Percentiles rank a stretch among this genome's conserved stretches.
Conservation (phyloP, 2,797 vertebrate species). For the Acestrorhynchus altus region DNA sequence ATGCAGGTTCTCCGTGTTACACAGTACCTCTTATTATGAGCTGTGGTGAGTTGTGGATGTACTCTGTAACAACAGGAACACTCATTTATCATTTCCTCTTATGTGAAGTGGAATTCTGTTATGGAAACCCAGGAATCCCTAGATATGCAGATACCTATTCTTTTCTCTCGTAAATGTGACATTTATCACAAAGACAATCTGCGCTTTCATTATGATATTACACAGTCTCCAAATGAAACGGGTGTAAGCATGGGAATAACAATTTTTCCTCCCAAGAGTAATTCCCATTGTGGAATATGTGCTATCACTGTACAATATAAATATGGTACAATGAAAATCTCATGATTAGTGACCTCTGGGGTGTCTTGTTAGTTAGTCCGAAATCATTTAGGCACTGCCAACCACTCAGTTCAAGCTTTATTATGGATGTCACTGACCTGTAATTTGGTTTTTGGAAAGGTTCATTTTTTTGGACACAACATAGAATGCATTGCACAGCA, state of each 20-base stretch:
- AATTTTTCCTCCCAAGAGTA: no score
- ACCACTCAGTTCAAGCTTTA: slow-evolving; percentile 33
- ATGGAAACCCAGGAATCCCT: slow-evolving; percentile 16
- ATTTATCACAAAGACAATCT: slow-evolving; percentile 1
- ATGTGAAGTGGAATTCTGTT: slow-evolving; percentile 49
- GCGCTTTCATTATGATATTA: not conserved
- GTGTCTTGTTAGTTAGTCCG: not conserved
- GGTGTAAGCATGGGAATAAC: not conserved
- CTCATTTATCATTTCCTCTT: slow-evolving; percentile 23
- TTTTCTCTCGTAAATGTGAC: slow-evolving; percentile 1
- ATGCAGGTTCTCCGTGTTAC: slow-evolving; percentile 51
- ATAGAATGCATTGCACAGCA: not conserved
- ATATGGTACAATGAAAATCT: slow-evolving; percentile 44
- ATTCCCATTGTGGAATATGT: slow-evolving; percentile 7
- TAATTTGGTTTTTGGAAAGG: slow-evolving; percentile 20
- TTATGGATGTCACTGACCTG: slow-evolving; percentile 29
- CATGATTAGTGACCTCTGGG: slow-evolving; percentile 10
- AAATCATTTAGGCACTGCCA: slow-evolving; percentile 41
- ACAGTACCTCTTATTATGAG: slow-evolving; percentile 24
- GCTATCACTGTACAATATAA: slow-evolving; percentile 26
- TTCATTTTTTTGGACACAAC: not conserved
- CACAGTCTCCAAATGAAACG: not conserved
- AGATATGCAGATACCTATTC: slow-evolving; percentile 5
- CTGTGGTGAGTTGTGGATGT: slow-evolving; percentile 9
- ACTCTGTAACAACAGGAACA: slow-evolving; percentile 42